Base-by-base conservation (phyloP, 2,888 invertebrate species). In the Drosophila borealis region DNA sequence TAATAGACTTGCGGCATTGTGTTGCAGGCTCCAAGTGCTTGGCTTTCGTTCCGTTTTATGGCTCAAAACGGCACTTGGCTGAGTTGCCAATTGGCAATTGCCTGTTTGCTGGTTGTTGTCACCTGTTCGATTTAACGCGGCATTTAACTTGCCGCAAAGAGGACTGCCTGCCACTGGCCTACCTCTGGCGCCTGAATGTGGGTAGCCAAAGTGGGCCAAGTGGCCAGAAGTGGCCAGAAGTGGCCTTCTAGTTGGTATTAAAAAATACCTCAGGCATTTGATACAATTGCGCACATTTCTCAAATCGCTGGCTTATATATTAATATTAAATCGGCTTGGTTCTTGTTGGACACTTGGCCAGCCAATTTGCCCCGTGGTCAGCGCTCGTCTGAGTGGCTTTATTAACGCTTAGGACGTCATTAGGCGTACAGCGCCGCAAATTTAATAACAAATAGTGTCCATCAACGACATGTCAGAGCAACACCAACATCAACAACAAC, bases 391-490 rank as follows among this genome's bases (percentile, higher is more conserved):
- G 36, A 25, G 53, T 39, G 42, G 41, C 48, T 63, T 66, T 64
- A 73, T 73, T 55, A 73, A 64, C 70, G 49, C 65, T 66, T 41
- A 48, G 46, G 56, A 60, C 73, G 76, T 72, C 80, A 73, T 82
- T 76, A 49, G 76, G 29, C 29, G 14, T 53, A 53, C 34, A 66
- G 46, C 44, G 61, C 57, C 42, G 19, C 46, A 55, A 70, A 72
- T 72, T 60, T 81, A 85, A 81, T 85, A 85, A 81, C 70, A 75
- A 78, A 78, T 61, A 60, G 66, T 71, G 79, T 55, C 71, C 71
- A 78, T 80, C 80, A 81, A 56, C 44, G 14, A 55, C 25, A 68
- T 63, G 71, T 45, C 74, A 57, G 49, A 56, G 37, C 17, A n/a
- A 14, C 10, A 66, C 50, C 48, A 62, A 42, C 39, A 68, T 11